Evolutionary conservation across 2,797 vertebrate species (phyloP).

Genomic region (Platyrinchus mystaceus): DNA sequence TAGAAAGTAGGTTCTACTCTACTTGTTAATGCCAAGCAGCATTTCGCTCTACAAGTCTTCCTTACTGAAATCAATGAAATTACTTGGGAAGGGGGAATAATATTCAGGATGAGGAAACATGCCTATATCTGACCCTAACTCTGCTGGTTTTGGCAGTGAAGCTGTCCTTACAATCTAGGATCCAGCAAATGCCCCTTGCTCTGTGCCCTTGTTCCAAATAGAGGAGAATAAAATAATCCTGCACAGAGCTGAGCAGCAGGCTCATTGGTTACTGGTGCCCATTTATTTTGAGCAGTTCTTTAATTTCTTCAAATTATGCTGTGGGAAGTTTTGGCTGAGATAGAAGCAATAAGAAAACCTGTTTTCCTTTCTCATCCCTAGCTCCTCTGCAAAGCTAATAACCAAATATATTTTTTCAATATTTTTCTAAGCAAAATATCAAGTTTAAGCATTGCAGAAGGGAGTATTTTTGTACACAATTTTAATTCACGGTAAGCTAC

Average conservation of each 20-base stretch:
- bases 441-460: conserved; percentile 5
- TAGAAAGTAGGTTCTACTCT: neutral
- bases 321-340: neutral
- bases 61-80: neutral
- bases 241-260: neutral
- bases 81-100: neutral
- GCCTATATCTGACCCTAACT: neutral
- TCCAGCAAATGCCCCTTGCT: neutral
- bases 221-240: neutral
- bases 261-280: neutral
- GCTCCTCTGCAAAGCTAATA: neutral
- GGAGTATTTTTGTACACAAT: neutral
- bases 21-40: neutral
- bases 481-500: neutral
- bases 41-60: neutral
- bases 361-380: neutral
- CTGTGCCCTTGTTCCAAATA: neutral
- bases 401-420: neutral
- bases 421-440: neutral
- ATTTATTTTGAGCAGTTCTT: neutral
- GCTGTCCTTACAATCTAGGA: neutral
- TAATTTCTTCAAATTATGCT: neutral
- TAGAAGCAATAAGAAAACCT: neutral
- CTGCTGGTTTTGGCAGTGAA: neutral
- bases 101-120: neutral